Conservation (phyloP, 2,888 invertebrate genomes). For the Dastarcus helophoroides region DNA sequence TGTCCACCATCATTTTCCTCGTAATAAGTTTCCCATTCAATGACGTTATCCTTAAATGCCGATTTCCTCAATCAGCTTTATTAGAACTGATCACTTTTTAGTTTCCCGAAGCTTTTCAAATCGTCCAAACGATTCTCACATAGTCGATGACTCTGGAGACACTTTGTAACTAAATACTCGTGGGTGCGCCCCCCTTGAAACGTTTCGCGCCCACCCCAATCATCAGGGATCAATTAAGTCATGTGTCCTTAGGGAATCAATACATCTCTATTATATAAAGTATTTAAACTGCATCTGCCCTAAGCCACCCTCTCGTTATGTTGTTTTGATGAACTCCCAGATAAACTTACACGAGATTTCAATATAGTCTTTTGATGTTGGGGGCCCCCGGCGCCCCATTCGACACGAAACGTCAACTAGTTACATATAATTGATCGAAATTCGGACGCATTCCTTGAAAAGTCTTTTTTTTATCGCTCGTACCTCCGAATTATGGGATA, state of each 20-base stretch:
- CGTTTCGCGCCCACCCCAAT: conserved; percentile 31
- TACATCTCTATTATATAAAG: conserved; percentile 1
- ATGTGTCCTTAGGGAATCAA: conserved; percentile 4
- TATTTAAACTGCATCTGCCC: conserved; percentile 7
- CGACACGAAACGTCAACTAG: too few species aligned
- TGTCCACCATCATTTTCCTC: conserved; percentile 10
- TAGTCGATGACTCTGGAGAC: neutral
- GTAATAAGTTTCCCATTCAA: conserved; percentile 9
- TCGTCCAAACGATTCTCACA: conserved; percentile 5
- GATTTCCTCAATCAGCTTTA: neutral
- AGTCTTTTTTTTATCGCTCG: too few species aligned
- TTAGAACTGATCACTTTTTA: neutral
- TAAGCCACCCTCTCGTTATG: conserved; percentile 6
- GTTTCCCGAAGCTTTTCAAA: conserved; percentile 1
- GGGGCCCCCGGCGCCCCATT: too few species aligned
- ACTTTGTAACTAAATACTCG: conserved; percentile 33
- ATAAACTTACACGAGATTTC: too few species aligned
- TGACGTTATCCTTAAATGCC: neutral
- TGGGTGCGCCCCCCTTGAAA: conserved; percentile 25
- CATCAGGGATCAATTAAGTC: conserved; percentile 36
- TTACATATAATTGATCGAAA: too few species aligned
- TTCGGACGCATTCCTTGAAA: too few species aligned
- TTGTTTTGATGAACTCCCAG: conserved; percentile 12
- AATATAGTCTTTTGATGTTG: too few species aligned
- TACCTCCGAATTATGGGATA: too few species aligned